Evolutionary conservation across 2,888 invertebrate genomes (phyloP).

Genomic region (Tipula helvola): DNA sequence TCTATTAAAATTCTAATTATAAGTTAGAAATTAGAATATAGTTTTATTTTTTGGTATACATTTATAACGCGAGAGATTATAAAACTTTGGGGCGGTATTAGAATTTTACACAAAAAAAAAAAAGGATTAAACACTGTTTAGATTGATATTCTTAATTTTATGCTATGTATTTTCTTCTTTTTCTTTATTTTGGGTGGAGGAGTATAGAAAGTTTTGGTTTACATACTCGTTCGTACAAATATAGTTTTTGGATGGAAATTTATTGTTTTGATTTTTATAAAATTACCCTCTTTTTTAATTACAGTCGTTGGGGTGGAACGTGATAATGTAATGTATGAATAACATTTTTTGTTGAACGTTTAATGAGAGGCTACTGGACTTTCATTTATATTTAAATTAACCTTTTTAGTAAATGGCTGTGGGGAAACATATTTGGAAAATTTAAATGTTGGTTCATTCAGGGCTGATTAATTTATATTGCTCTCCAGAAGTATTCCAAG

Average conservation of each 20-base stretch:
- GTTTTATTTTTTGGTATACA: neutral
- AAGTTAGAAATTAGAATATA: neutral
- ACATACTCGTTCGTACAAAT: neutral
- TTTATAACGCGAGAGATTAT: constrained; percentile 4
- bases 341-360: neutral
- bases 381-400: neutral
- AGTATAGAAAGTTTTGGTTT: neutral
- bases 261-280: neutral
- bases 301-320: neutral
- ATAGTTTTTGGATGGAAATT: neutral
- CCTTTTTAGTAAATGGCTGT: neutral
- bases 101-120: neutral
- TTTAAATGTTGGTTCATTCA: neutral
- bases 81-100: constrained; percentile 4
- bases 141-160: constrained; percentile 4
- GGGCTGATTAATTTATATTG: neutral
- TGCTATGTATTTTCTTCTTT: neutral
- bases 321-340: neutral
- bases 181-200: neutral
- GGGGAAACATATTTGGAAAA: neutral
- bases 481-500: neutral
- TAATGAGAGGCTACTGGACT: neutral
- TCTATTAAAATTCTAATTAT: constrained; percentile 4
- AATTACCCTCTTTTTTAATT: neutral
- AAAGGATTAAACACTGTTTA: constrained; percentile 4